A percentile compares a stretch with the other conserved stretches of the same genome.
phyloP scores from a whole-genome alignment of 2,888 invertebrate species.

The Volucella inanis region DNA sequence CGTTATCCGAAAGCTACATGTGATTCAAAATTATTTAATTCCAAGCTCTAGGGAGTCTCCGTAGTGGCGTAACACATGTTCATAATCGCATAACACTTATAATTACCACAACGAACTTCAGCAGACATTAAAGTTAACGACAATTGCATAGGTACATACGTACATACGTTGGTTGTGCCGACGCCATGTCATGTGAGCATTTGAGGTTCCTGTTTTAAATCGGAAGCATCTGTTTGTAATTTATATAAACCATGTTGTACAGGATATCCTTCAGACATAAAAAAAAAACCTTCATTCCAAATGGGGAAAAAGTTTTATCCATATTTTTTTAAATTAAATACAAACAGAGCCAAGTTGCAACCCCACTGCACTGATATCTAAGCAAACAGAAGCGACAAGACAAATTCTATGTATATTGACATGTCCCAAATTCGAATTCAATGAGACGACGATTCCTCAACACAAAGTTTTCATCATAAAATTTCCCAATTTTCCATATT shows the following conservation, averaged over 20 bases:
- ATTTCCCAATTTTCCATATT: slow-evolving; percentile 69
- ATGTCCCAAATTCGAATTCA: slow-evolving; percentile 66
- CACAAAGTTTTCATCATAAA: slow-evolving; percentile 40
- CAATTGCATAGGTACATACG: slow-evolving; percentile 30
- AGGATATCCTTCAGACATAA: slow-evolving; percentile 11
- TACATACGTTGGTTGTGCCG: neutral
- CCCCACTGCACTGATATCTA: neutral
- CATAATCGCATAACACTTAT: slow-evolving; percentile 58
- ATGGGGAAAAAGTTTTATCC: slow-evolving; percentile 31
- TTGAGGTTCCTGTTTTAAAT: slow-evolving; percentile 8
- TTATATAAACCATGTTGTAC: slow-evolving; percentile 26
- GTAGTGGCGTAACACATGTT: slow-evolving; percentile 49
- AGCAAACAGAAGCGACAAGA: slow-evolving; percentile 33
- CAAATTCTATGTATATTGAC: slow-evolving; percentile 54
- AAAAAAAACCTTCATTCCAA: neutral
- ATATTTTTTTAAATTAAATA: slow-evolving; percentile 61
- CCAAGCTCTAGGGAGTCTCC: slow-evolving; percentile 31
- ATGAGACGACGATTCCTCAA: slow-evolving; percentile 32
- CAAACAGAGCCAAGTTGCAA: slow-evolving; percentile 46
- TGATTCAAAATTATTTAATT: slow-evolving; percentile 49
- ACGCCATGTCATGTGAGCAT: slow-evolving; percentile 14
- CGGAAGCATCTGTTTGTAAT: slow-evolving; percentile 21
- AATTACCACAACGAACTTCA: slow-evolving; percentile 59
- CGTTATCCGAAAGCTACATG: slow-evolving; percentile 29
- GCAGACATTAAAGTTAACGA: slow-evolving; percentile 58